Evolutionary conservation across 2,113 vertebrate genomes (phyloP), one percentile per base, ranked within the genome.

Genomic region (Thunnus maccoyii): DNA sequence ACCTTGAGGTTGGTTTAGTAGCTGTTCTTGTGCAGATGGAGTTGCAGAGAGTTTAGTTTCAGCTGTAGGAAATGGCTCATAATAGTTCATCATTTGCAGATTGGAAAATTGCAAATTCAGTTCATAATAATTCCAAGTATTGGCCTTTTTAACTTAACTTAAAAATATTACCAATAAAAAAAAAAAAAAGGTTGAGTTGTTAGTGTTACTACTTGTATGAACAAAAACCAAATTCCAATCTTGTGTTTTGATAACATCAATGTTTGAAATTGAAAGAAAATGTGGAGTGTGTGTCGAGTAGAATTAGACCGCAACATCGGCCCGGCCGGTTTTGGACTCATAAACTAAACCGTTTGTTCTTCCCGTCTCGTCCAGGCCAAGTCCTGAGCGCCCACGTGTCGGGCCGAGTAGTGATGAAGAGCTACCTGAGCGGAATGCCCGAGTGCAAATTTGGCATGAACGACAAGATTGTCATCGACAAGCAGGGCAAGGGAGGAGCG

Each of bases 371-470:
- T 73, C 75, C 92, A 99, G 98, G 98, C 82, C 98, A 99, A 91
- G 98, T 99, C 81, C 95, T 99, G 87, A 99, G 98, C 1, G 98
- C 98, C 48, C 98, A 99, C 0, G 98, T 99, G 82, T 99, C 98
- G 0, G 98, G 98, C 75, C 96, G 98, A 74, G 98, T 99, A 48
- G 98, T 99, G 80, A 99, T 99, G 98, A 99, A 99, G 96, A 99
- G 98, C 93, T 99, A 99, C 60, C 95, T 99, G 88, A 99, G 98
- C 20, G 98, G 98, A 61, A 99, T 99, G 98, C 98, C 98, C 0
- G 98, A 99, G 89, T 99, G 98, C 95, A 99, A 99, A 90, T 99
- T 99, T 72, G 98, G 98, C 85, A 99, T 99, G 98, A 99, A 99
- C 56, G 98, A 99, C 95, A 99, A 99, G 95, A 99, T 99, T 36